Percentiles rank a stretch among this genome's conserved stretches.
These are phyloP conservation scores for Tineola bisselliella DNA, from an alignment of 2,888 invertebrate genomes.

Conservation along the genomic window DNA sequence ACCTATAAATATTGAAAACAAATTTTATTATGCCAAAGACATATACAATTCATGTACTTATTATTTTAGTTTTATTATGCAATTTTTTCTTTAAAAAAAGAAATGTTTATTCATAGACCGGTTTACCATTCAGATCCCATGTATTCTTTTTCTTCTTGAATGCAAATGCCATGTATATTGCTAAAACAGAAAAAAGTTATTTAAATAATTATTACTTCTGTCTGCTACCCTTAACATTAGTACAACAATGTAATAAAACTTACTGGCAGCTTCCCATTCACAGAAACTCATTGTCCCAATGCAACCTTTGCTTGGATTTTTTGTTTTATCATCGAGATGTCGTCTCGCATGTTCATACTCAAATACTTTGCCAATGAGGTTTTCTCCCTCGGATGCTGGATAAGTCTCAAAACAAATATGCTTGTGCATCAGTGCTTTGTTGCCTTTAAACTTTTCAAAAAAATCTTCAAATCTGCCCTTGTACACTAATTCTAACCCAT, in stretches of 20 bases:
- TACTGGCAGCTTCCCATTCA: conserved; percentile 95
- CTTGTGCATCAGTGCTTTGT: conserved; percentile 68
- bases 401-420: conserved; percentile 87
- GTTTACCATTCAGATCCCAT: conserved; percentile 72
- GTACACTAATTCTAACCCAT: conserved; percentile 74
- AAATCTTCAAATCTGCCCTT: conserved; percentile 83
- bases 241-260: conserved; percentile 42
- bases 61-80: conserved; percentile 15
- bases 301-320: conserved; percentile 38
- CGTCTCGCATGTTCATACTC: conserved; percentile 81
- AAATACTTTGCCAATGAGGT: conserved; percentile 66
- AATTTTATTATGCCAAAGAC: background rate
- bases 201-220: no score
- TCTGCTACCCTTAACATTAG: no score
- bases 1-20: no score
- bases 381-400: conserved; percentile 69
- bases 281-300: conserved; percentile 86
- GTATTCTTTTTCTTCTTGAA: conserved; percentile 80
- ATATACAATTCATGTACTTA: background rate
- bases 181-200: conserved; percentile 54
- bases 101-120: conserved; percentile 48
- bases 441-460: conserved; percentile 58
- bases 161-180: conserved; percentile 83
- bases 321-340: conserved; percentile 52
- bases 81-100: no score